Evolutionary conservation across 2,113 vertebrate species (phyloP).

Genomic region (Crocuta crocuta): DNA sequence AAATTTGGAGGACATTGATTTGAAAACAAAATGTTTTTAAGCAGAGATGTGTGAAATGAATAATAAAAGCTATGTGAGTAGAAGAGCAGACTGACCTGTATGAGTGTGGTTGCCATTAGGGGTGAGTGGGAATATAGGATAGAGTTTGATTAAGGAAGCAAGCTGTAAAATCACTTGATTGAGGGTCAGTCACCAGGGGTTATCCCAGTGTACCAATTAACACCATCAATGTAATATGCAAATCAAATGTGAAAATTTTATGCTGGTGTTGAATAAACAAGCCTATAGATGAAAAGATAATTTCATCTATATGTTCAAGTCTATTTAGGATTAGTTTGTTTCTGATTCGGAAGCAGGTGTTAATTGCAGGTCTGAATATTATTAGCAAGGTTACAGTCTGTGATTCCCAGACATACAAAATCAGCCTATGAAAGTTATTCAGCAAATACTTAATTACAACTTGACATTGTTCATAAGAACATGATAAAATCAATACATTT

Average conservation of each 20-base stretch:
- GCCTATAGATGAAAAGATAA: constrained; percentile 18
- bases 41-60: neutral
- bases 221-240: neutral
- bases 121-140: accelerated
- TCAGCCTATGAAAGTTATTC: neutral
- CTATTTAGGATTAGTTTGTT: neutral
- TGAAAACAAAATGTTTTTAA: neutral
- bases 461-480: neutral
- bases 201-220: neutral
- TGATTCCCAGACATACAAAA: neutral
- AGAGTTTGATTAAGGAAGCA: neutral
- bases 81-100: accelerated
- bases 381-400: neutral
- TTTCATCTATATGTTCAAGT: neutral
- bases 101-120: neutral
- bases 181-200: neutral
- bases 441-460: constrained; percentile 18
- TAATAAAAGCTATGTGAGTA: neutral
- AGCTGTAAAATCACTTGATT: neutral
- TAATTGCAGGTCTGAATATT: neutral
- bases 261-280: neutral
- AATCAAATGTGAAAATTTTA: neutral
- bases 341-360: constrained; percentile 6
- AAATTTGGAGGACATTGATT: neutral
- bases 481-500: constrained; percentile 62